Percentiles rank a stretch among this genome's conserved stretches.
Conservation (phyloP, 2,113 vertebrate genomes). For the Misgurnus mizolepis region DNA sequence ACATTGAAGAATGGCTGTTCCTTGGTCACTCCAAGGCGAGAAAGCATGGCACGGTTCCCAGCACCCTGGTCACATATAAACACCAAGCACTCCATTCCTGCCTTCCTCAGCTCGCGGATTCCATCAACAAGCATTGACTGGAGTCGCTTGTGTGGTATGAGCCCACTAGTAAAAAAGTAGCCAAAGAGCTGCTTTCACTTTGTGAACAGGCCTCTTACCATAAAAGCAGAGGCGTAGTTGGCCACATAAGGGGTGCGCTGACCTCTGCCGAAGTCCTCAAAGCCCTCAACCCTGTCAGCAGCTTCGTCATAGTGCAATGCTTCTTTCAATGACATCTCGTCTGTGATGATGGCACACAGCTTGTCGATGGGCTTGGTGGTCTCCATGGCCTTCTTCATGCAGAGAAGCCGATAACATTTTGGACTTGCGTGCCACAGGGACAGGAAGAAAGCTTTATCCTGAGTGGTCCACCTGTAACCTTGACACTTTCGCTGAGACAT, state of each 20-base stretch:
- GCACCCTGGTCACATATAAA: too few relatives aligned
- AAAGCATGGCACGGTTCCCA: too few relatives aligned
- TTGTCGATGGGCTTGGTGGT: background rate
- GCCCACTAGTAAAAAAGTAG: background rate
- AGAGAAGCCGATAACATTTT: background rate
- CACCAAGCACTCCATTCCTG: too few relatives aligned
- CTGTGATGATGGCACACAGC: background rate
- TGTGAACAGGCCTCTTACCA: background rate
- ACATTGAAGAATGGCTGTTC: background rate
- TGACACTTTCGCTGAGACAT: background rate
- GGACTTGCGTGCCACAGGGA: background rate
- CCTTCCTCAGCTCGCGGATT: background rate
- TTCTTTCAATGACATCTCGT: background rate
- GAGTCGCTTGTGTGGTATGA: background rate
- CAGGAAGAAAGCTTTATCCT: slow-evolving; percentile 1
- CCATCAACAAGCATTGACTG: background rate
- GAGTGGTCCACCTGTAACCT: background rate
- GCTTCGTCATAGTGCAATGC: background rate
- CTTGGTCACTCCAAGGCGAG: background rate
- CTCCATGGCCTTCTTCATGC: background rate
- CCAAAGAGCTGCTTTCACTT: background rate
- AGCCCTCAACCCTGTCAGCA: background rate
- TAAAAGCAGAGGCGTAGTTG: background rate
- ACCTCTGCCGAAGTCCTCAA: background rate
- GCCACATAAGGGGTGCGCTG: background rate